Percentiles rank a stretch among this genome's conserved stretches.
Evolutionary conservation across 30 jellyfish, hydroid and myxozoan species (phyloP).

Genomic region (Nemopilema nomurai): DNA sequence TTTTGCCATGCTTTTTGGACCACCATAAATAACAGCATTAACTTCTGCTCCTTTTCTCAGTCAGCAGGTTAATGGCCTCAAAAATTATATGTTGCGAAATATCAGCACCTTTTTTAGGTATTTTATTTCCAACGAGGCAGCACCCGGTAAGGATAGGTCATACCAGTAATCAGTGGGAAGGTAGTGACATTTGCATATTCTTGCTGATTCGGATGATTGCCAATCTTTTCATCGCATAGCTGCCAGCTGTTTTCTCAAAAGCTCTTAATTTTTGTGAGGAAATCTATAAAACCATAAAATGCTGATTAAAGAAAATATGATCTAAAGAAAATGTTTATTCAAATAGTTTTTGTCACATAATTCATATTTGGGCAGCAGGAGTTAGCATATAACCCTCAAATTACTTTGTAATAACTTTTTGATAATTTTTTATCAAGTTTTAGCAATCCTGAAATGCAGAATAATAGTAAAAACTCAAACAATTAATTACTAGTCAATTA

Average conservation of each 20-base stretch:
- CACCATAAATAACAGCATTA: constrained; percentile 29
- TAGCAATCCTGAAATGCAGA: too few species aligned
- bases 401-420: too few species aligned
- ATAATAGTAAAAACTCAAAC: too few species aligned
- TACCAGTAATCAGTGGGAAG: constrained; percentile 12
- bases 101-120: not conserved
- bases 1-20: not conserved
- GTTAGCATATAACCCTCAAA: too few species aligned
- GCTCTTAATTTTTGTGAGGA: constrained; percentile 28
- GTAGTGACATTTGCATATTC: constrained; percentile 28
- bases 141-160: constrained; percentile 27
- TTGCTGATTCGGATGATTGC: constrained; percentile 30
- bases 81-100: not conserved
- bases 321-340: not conserved
- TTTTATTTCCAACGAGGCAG: constrained; percentile 5
- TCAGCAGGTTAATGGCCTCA: constrained; percentile 17
- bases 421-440: too few species aligned
- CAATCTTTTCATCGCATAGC: constrained; percentile 37
- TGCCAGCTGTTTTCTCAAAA: constrained; percentile 26
- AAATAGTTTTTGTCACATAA: not conserved
- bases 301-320: not conserved
- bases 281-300: constrained; percentile 18
- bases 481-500: too few species aligned
- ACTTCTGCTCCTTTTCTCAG: constrained; percentile 27
- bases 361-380: not conserved